Base-by-base conservation (phyloP, 2,113 vertebrate genomes). In the Sander vitreus region DNA sequence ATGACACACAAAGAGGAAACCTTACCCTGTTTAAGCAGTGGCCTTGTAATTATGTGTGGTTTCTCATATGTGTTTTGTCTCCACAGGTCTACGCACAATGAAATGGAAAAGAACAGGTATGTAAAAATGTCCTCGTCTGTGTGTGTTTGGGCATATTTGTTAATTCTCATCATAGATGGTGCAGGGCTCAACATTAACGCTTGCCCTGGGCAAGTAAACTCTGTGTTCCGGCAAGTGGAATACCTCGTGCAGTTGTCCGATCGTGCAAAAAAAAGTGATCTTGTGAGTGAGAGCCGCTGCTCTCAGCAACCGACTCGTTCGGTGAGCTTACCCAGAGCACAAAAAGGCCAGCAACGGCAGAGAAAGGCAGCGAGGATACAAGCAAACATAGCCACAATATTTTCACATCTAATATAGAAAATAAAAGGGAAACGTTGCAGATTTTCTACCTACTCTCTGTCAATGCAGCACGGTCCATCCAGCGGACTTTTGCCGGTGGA, bases 101-200 rank as follows among this genome's bases (percentile, higher is more conserved):
- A 99, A 94, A 98, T 99, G 98, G 98, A 99, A 84, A 99, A 99
- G 90, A 99, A 99, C 95, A 97, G 98, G 98, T 99, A 92, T 91
- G 94, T 89, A 15, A 55, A 73, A 45, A 55, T 10, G 16, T 77
- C 1, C 27, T 13, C 13, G 11, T 54, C 45, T 70, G n/a, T 87
- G 16, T 86, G 4, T 73, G 0, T 50, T 21, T 72, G 27, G 62
- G 3, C 27, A 21, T 73, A 2, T 77, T 19, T 83, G 39, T 43
- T 43, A 3, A 43, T 43, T 43, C 39, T 11, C 39, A 43, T 43
- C 39, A 43, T 43, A 10, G 39, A 43, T 43, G 39, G 39, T 43
- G 39, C 51, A 54, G 6, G 51, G 51, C 51, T 54, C 9, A 10
- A 54, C 51, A 10, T 53, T 53, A 53, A 54, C 39, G 2, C 39